Evolutionary conservation across 2,888 invertebrate genomes (phyloP), one percentile per base, ranked within the genome.

Genomic region (Leucozona laternaria): DNA sequence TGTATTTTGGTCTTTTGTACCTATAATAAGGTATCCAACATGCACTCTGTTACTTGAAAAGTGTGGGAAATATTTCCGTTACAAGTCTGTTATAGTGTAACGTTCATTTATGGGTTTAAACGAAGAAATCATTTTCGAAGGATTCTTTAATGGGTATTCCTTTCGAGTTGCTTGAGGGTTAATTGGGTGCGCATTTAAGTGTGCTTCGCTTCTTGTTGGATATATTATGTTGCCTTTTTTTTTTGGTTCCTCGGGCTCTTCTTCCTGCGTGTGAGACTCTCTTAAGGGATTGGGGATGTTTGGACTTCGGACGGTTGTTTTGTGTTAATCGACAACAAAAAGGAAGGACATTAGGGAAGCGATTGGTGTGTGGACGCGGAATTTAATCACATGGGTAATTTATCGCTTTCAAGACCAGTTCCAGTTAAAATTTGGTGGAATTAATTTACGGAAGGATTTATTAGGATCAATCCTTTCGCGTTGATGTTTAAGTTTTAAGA

Each of bases 11-110:
- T 37, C 22, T 68, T 68, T 68, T 68, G 37, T 50, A 37, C n/a
- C n/a, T n/a, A n/a, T n/a, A n/a, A n/a, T 64, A 40, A 70, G 68
- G 80, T 77, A 80, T 57, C 83, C 83, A 71, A 25, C 15, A 55
- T 75, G 72, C 76, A 68, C 22, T 64, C 31, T 57, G 73, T 45
- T 64, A 1, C 50, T 82, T 71, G 53, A 79, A 81, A 86, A 86
- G 82, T 82, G 86, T 86, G 86, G 82, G 86, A 86, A 86, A 73
- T 79, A 28, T 82, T 86, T 86, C 86, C 86, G 86, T 86, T 86
- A 86, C 86, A 82, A 79, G 78, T 86, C 78, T 79, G 82, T 82
- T 82, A 81, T 45, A 75, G 48, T 72, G 62, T 71, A 58, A 77
- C 77, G 55, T 70, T 70, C 6, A 37, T 53, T 10, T 11, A 57